Base-by-base conservation (phyloP, 1,140 invertebrate species). In the Portunus trituberculatus region DNA sequence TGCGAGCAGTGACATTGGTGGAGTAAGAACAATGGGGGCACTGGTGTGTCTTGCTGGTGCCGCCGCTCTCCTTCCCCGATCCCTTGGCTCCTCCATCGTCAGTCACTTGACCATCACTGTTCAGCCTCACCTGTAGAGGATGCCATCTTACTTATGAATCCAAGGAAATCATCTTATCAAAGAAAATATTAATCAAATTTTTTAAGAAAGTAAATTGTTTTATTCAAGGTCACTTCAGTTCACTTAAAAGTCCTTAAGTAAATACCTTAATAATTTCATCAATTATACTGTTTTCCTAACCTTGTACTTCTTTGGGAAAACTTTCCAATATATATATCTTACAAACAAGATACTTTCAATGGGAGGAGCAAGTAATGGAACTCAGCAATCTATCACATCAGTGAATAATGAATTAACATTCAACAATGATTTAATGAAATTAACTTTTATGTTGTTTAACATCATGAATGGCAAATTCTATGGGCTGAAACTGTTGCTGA, bases 121-220 rank as follows among this genome's bases (percentile, higher is more conserved):
- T 86, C 92, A 93, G 31, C 92, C n/a, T 93, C 92, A 93, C 92
- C 92, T 93, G 92, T 88, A 93, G 92, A 88, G 92, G 92, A 93
- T 84, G 92, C 84, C 83, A 93, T 48, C 92, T 93, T 93, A 93
- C 84, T 93, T 84, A 88, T 86, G 92, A 93, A 87, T 93, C 83
- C 92, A 93, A 87, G 92, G 92, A 91, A 91, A 91, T 91, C 39
- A 91, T 45, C 89, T 91, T 91, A 91, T 31, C 90, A 91, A 91
- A 91, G 90, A 91, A 91, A 76, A 91, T 76, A 76, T 8, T 25
- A 91, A 91, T 20, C 76, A 76, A 39, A 89, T 46, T 28, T 32
- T 25, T 6, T 59, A 76, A 91, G 3, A 32, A 76, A 82, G 6
- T 76, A 32, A 91, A 67, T 91, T 0, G 16, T 76, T 7, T 76